phyloP scores from a whole-genome alignment of 2,797 vertebrate genomes.

The Pseudochaenichthys georgianus region DNA sequence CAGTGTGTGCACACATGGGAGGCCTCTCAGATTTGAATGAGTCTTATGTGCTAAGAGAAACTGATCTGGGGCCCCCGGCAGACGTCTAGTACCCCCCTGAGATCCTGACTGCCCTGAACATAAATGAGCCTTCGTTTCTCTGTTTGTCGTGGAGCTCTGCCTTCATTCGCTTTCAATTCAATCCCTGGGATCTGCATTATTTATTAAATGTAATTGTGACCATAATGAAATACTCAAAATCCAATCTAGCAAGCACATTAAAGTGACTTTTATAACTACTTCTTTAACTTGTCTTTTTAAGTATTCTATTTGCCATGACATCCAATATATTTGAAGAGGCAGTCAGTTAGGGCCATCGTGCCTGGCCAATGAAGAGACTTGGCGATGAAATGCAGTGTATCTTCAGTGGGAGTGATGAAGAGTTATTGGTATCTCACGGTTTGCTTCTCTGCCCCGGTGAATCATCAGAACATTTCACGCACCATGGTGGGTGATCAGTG shows the following conservation, averaged over 20 bases:
- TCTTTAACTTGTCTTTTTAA: not conserved
- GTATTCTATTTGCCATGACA: not conserved
- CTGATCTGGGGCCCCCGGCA: slow-evolving; percentile 57
- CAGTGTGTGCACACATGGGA: slow-evolving; percentile 43
- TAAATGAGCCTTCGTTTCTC: slow-evolving; percentile 57
- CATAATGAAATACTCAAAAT: slow-evolving; percentile 8
- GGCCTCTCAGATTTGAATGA: slow-evolving; percentile 85
- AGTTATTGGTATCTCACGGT: not conserved
- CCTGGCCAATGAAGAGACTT: slow-evolving; percentile 7
- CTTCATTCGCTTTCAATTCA: slow-evolving; percentile 30
- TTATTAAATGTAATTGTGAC: slow-evolving; percentile 20
- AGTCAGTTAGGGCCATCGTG: not conserved
- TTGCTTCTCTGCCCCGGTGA: slow-evolving; percentile 8
- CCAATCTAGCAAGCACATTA: not conserved
- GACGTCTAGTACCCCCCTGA: slow-evolving; percentile 47
- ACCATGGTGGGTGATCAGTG: slow-evolving; percentile 8
- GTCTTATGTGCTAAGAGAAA: slow-evolving; percentile 90
- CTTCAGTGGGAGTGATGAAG: not conserved
- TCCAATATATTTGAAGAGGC: not conserved
- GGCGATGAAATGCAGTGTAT: not conserved
- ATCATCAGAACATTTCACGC: slow-evolving; percentile 7
- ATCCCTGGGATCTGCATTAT: slow-evolving; percentile 40
- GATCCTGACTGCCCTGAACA: slow-evolving; percentile 37
- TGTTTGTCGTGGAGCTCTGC: slow-evolving; percentile 46
- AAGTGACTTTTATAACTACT: not conserved